Base-by-base conservation (phyloP, 2,113 vertebrate species). In the Ramphastos sulfuratus region DNA sequence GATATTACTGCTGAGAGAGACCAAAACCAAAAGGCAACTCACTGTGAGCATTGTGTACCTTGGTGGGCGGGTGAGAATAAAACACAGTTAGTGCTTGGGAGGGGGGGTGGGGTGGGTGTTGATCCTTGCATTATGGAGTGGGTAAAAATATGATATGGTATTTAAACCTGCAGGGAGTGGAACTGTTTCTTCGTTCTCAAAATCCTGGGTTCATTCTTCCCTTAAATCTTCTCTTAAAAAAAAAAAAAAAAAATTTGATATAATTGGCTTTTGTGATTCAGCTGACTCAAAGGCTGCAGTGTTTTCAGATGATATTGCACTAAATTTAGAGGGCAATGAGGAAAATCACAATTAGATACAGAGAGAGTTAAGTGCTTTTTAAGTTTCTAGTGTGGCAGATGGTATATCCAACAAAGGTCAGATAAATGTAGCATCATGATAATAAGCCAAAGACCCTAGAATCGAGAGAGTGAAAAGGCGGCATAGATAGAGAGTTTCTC, bases 1-100 rank as follows among this genome's bases (percentile, higher is more conserved):
- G 94, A 95, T 96, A 87, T 94, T 93, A 73, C 93, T 92, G 95
- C 91, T 93, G 69, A 89, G 90, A 82, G 94, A 93, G 69, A 95
- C 87, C 35, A 24, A 78, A 92, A 92, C 37, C 37, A 85, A 95
- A 94, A 90, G 46, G 75, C 54, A 83, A 82, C 60, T 92, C 65
- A 82, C 79, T 81, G 81, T 78, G 96, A 92, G 90, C 90, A 93
- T 96, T 93, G 93, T 96, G 87, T 93, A 73, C 52, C 64, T 91
- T 3, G 0, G 39, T 70, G 75, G 48, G 64, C 20, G 27, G 33
- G 50, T 33, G 28, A 73, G 65, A 90, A 66, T 63, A 83, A 89
- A 80, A 67, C 65, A 25, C 76, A 65, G 77, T 85, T 90, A 79
- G 64, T 61, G 35, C 67, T 85, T 61, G 60, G n/a, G 46, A 39